Base-by-base conservation (phyloP, 2,888 invertebrate genomes). In the Leucoptera coffeella region DNA sequence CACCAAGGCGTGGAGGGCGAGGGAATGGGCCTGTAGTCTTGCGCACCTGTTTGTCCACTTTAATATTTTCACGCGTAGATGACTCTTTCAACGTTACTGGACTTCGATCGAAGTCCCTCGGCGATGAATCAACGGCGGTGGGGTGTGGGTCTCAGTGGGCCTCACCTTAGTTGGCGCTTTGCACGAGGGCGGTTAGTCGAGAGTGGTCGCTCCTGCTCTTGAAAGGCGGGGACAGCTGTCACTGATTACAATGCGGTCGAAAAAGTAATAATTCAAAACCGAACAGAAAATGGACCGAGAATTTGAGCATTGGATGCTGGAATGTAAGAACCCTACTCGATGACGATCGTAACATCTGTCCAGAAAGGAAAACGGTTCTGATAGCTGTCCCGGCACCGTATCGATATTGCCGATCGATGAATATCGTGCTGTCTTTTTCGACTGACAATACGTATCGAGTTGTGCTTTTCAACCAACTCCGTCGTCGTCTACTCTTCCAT, bases 121-220 rank as follows among this genome's bases (percentile, higher is more conserved):
- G 35, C 32, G 29, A 30, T 29, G 31, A 30, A 29, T 30, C 12
- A 25, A 15, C 32, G 34, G 32, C 29, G 28, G 32, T 29, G 30
- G 33, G 30, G 24, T 22, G 20, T 25, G 15, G 15, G 27, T 14
- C 22, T 10, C 33, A 32, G 35, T 29, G 29, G 24, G 26, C 28
- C 11, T 24, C 20, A 22, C 25, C 29, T 23, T 34, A 38, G 36
- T 26, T 35, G 32, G 12, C 14, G 17, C 28, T 30, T 34, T 33
- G 36, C 36, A 37, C 35, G 28, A 34, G 32, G 36, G 35, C 36
- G 26, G 27, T 27, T 36, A 36, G 38, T 36, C 38, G n/a, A n/a
- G n/a, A n/a, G n/a, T n/a, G n/a, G n/a, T n/a, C n/a, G n/a, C n/a
- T n/a, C n/a, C n/a, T n/a, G 38, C 29, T 36, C 32, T 28, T 14